phyloP scores from a whole-genome alignment of 2,797 vertebrate species.

The Rhyacichthys aspro region DNA sequence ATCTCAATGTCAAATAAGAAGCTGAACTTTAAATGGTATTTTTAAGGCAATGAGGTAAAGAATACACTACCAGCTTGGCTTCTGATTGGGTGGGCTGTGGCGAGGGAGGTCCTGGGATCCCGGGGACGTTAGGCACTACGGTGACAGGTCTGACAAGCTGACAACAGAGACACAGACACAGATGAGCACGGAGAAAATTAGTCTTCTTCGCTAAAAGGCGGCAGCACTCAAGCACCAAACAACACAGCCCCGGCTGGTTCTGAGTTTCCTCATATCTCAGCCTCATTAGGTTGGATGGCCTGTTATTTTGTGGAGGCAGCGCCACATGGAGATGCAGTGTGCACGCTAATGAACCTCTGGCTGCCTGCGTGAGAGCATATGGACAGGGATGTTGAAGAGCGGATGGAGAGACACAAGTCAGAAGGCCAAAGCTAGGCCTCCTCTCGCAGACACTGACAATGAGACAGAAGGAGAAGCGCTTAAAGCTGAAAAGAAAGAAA shows the following conservation, averaged over 20 bases:
- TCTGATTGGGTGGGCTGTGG: conserved; percentile 95
- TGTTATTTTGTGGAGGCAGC: conserved; percentile 79
- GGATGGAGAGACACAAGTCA: conserved; percentile 69
- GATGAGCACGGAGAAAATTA: conserved; percentile 71
- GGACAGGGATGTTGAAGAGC: conserved; percentile 71
- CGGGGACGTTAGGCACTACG: conserved; percentile 97
- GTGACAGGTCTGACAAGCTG: conserved; percentile 99
- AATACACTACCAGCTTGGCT: conserved; percentile 92
- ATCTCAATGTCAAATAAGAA: conserved; percentile 38
- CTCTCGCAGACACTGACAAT: conserved; percentile 58
- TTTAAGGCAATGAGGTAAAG: conserved; percentile 38
- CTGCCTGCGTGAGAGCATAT: conserved; percentile 80
- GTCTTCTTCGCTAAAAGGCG: conserved; percentile 53
- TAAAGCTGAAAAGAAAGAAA: neutral
- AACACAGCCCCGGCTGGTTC: conserved; percentile 45
- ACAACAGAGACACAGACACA: conserved; percentile 73
- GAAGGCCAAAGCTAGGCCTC: conserved; percentile 68
- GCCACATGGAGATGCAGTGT: conserved; percentile 78
- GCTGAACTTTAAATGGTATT: conserved; percentile 31
- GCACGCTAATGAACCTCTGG: conserved; percentile 82
- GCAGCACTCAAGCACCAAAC: conserved; percentile 27
- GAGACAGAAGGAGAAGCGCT: conserved; percentile 33
- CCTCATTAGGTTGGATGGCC: conserved; percentile 83
- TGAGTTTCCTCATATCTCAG: conserved; percentile 79
- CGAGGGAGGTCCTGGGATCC: conserved; percentile 96